Evolutionary conservation across 2,888 invertebrate species (phyloP).

Genomic region (Dioctria rufipes): DNA sequence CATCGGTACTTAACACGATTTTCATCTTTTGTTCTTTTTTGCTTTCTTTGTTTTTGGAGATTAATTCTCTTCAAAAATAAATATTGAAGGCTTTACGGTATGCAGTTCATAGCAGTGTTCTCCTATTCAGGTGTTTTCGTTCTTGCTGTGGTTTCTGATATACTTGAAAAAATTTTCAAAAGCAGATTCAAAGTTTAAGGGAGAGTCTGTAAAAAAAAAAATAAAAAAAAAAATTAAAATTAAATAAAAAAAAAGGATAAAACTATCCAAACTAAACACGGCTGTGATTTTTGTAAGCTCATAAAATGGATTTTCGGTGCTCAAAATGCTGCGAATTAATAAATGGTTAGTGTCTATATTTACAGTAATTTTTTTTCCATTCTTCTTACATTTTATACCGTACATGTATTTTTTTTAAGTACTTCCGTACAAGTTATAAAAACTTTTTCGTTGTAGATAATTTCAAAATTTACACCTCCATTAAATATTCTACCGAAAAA

Average conservation of each 20-base stretch:
- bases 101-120: constrained; percentile 37
- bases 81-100: constrained; percentile 29
- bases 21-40: not conserved
- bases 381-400: too few species aligned
- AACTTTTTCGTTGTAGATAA: too few species aligned
- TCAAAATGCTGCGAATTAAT: constrained; percentile 26
- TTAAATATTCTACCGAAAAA: constrained; percentile 22
- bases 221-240: not conserved
- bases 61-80: not conserved
- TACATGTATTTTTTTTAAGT: too few species aligned
- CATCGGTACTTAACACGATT: too few species aligned
- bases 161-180: constrained; percentile 38
- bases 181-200: constrained; percentile 47
- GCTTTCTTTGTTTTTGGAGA: not conserved
- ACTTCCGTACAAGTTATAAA: too few species aligned
- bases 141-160: constrained; percentile 42
- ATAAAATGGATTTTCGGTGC: constrained; percentile 20
- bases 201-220: not conserved
- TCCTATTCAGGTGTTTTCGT: constrained; percentile 39
- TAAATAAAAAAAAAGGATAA: too few species aligned
- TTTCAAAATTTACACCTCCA: too few species aligned
- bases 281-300: constrained; percentile 37
- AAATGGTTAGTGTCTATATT: constrained; percentile 40
- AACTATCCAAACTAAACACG: not conserved
- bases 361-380: not conserved